Conservation (phyloP, 30 jellyfish, hydroid and myxozoan genomes). For the Cassiopea xamachana region DNA sequence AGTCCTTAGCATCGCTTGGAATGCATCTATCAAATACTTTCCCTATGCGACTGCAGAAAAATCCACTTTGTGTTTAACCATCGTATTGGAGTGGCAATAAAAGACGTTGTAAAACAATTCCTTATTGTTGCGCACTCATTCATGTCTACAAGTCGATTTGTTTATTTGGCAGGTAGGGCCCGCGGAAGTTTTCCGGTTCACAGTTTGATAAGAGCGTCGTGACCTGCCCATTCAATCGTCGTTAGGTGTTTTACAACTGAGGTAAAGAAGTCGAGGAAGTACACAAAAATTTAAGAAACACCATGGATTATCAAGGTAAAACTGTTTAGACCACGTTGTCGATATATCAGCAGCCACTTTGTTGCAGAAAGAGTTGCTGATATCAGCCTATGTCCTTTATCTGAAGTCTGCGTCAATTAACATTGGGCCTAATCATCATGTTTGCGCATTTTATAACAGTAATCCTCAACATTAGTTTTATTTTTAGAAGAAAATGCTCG, state of each 20-base stretch:
- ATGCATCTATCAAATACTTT: no score
- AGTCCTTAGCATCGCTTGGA: no score
- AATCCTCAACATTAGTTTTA: no score
- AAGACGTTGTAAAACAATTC: background rate
- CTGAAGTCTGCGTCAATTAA: no score
- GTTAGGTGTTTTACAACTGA: background rate
- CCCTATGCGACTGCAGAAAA: no score
- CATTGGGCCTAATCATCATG: no score
- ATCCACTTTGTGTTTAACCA: background rate
- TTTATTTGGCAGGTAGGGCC: conserved; percentile 7
- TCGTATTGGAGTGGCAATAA: background rate
- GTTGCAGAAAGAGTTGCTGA: no score
- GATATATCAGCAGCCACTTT: no score
- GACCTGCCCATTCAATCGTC: background rate
- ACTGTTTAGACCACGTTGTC: no score
- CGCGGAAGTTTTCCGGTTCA: conserved; percentile 3
- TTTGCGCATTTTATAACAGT: no score
- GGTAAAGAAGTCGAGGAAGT: background rate
- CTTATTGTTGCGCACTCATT: background rate
- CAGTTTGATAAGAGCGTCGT: background rate
- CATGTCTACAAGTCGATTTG: background rate
- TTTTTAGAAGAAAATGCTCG: no score
- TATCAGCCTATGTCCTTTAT: no score
- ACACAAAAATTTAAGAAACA: background rate
- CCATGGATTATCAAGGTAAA: conserved; percentile 37